These are phyloP conservation scores for Sinopyrophorus schimmeli DNA, from an alignment of 2,888 invertebrate species.

Conservation along the genomic window DNA sequence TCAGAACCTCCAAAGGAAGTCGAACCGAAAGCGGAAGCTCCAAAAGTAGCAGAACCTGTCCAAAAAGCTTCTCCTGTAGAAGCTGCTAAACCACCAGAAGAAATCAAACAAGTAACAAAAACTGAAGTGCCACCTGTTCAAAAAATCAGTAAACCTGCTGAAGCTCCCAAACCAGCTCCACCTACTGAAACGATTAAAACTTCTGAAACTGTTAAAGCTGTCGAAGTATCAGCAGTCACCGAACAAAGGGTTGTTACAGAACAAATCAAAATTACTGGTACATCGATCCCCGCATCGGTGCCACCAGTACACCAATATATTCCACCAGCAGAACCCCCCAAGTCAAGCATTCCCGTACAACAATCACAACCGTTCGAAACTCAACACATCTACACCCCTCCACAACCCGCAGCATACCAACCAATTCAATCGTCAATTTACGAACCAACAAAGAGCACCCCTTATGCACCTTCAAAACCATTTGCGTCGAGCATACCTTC, in stretches of 20 bases:
- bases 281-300: background rate
- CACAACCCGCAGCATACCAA: background rate
- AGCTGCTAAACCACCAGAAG: background rate
- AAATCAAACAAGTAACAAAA: background rate
- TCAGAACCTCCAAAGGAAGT: background rate
- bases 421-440: too few relatives aligned
- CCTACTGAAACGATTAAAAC: conserved; percentile 50
- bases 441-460: too few relatives aligned
- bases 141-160: conserved; percentile 43
- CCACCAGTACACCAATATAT: too few relatives aligned
- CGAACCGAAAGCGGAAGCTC: background rate
- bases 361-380: too few relatives aligned
- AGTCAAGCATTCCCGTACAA: too few relatives aligned
- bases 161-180: conserved; percentile 46
- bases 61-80: background rate
- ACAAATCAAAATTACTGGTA: background rate
- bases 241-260: background rate
- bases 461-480: too few relatives aligned
- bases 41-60: background rate
- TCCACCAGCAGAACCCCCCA: too few relatives aligned
- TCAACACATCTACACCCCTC: background rate
- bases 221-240: background rate
- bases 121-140: background rate
- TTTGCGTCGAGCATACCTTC: too few relatives aligned
- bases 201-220: conserved; percentile 41